phyloP scores from a whole-genome alignment of 2,888 invertebrate species.

The Scaptomyza parva region DNA sequence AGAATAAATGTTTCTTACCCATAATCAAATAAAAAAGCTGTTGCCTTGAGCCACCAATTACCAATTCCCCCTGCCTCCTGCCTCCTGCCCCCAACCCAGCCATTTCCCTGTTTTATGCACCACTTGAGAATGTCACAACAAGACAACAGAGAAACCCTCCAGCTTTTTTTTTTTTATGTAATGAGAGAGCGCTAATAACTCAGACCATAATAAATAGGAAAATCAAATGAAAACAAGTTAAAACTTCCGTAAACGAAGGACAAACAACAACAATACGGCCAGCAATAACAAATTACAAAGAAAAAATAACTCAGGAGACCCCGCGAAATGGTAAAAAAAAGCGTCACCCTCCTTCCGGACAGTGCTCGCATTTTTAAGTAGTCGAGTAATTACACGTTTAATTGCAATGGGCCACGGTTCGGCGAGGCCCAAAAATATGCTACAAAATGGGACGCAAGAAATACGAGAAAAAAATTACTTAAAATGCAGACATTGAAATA shows the following conservation, averaged over 20 bases:
- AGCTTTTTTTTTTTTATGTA: constrained; percentile 21
- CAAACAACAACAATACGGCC: constrained; percentile 18
- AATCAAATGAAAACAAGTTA: constrained; percentile 76
- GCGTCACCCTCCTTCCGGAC: constrained; percentile 37
- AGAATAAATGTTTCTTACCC: not conserved
- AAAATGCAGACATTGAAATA: constrained; percentile 75
- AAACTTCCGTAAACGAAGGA: constrained; percentile 69
- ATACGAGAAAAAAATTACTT: constrained; percentile 59
- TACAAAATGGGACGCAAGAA: constrained; percentile 15
- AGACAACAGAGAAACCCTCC: constrained; percentile 53
- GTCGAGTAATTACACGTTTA: constrained; percentile 84
- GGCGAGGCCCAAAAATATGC: constrained; percentile 69
- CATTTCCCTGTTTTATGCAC: constrained; percentile 43
- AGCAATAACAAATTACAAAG: constrained; percentile 37
- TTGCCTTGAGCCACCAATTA: constrained; percentile 38
- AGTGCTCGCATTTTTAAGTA: constrained; percentile 68
- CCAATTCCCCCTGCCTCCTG: not conserved
- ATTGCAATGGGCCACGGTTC: constrained; percentile 75
- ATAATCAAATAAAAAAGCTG: constrained; percentile 14
- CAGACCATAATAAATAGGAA: constrained; percentile 74
- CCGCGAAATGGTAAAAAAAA: constrained; percentile 16
- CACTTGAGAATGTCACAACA: constrained; percentile 70
- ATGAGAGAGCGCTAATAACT: constrained; percentile 69
- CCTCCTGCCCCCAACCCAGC: not conserved
- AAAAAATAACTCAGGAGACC: constrained; percentile 45